Evolutionary conservation across 2,113 vertebrate genomes (phyloP), one percentile per base, ranked within the genome.

Genomic region (Myotis davidii): DNA sequence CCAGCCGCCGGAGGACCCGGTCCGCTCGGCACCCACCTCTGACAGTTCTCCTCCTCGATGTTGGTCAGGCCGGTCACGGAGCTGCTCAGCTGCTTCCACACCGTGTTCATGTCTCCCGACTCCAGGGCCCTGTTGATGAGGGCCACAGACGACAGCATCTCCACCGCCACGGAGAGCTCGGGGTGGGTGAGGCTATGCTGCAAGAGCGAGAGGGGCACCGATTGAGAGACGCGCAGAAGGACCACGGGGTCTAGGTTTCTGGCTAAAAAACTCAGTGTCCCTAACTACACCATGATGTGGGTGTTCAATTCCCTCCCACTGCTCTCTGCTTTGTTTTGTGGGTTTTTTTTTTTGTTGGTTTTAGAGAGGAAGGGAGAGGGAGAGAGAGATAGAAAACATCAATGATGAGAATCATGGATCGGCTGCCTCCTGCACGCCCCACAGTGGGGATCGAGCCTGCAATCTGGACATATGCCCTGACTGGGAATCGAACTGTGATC

Each of bases 111-210:
- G 98, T 99, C 99, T 1, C 99, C 99, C 0, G 99, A 99, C 18
- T 99, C 98, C 98, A 99, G 97, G 0, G 99, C 99, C 94, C 98
- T 98, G 72, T 99, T 99, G 97, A 99, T 99, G 70, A 99, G 98
- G 88, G 99, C 99, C 97, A 99, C 99, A 0, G 99, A 99, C 0
- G 99, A 99, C 97, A 99, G 97, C 99, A 99, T 99, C 98, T 99
- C 99, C 96, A 99, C 99, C 0, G 99, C 99, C 61, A 99, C 99
- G 0, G 99, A 98, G 74, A 99, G 98, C 94, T 99, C 99, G 0
- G 99, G 98, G 90, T 99, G 99, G 1, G 98, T 99, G 96, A 99
- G 99, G 48, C 98, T 98, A 50, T 99, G 99, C 99, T 99, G 98
- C 2, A 29, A 65, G 61, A 86, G 9, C 45, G 27, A 9, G 52